Base-by-base conservation (phyloP, 2,797 vertebrate species). In the Syncerus caffer region DNA sequence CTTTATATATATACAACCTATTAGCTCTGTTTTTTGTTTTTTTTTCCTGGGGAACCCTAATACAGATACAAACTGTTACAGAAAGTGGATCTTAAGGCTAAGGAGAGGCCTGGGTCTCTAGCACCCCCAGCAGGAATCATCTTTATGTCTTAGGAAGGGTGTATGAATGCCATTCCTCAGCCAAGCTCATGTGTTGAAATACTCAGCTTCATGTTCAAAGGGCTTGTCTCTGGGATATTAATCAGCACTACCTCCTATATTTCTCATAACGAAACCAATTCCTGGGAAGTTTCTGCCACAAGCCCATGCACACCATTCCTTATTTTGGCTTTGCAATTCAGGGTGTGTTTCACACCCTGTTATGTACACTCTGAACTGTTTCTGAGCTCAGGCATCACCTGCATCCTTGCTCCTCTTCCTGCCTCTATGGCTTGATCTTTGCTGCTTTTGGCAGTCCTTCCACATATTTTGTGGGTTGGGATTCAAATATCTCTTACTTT, bases 401-500 rank as follows among this genome's bases (percentile, higher is more conserved):
- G 2, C 12, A 2, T 25, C 21, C 60, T 50, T 64, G 62, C 6
- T 38, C n/a, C 19, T 55, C 64, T 62, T 25, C 38, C 64, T 53
- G 58, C 27, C 21, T 21, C 19, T 27, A 21, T 31, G 25, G 27
- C 45, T 91, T 83, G 55, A 64, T 64, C 50, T 7, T 47, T 64
- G 29, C n/a, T 50, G 55, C 19, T 83, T 53, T 74, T 38, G 47
- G 62, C 51, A 42, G 27, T 91, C 38, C 27, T 38, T 80, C 71
- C 25, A 42, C 38, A 87, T 83, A 50, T n/a, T 84, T 62, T 58
- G 78, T 51, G n/a, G 78, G 7, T 45, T 96, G 15, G 64, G 38
- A 25, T 88, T 91, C 25, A 82, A 50, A 67, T 64, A 19, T 74
- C 51, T 86, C 31, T 87, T 14, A 47, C 21, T 93, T 71, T 58